phyloP scores from a whole-genome alignment of 2,797 vertebrate genomes.

The Halcyon leucocephala region DNA sequence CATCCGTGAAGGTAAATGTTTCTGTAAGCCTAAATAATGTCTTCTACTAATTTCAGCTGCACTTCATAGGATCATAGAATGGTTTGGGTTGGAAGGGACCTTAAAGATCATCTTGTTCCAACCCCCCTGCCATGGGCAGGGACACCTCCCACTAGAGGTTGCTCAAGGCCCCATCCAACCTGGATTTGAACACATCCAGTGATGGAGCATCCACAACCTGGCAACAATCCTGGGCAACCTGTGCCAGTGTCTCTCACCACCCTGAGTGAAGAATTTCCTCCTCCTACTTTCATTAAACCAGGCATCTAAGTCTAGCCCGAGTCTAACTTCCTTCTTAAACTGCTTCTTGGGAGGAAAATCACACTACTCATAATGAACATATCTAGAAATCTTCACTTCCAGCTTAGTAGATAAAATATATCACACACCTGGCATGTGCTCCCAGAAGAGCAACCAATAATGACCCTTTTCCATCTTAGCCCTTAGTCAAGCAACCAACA shows the following conservation, averaged over 20 bases:
- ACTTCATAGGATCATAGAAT: neutral
- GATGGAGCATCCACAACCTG: too few species aligned
- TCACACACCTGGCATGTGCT: neutral
- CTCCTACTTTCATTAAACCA: neutral
- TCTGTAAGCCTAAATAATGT: neutral
- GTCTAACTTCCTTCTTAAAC: neutral
- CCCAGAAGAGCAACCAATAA: neutral
- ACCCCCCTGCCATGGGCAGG: too few species aligned
- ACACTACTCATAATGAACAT: neutral
- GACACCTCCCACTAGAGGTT: too few species aligned
- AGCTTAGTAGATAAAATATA: neutral
- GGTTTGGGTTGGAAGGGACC: too few species aligned
- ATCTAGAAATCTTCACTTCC: neutral
- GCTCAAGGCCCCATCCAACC: too few species aligned
- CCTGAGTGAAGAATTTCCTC: too few species aligned
- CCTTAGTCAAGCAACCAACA: neutral
- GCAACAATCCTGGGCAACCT: too few species aligned
- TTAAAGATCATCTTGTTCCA: too few species aligned
- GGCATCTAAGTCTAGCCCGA: neutral
- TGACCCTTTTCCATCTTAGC: neutral
- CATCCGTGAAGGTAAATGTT: neutral
- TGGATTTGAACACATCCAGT: too few species aligned
- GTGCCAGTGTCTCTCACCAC: too few species aligned
- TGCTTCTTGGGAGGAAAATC: neutral
- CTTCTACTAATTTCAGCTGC: neutral